These are phyloP conservation scores for Oenanthe oenanthe DNA, from an alignment of 2,113 vertebrate species.

Conservation along the genomic window DNA sequence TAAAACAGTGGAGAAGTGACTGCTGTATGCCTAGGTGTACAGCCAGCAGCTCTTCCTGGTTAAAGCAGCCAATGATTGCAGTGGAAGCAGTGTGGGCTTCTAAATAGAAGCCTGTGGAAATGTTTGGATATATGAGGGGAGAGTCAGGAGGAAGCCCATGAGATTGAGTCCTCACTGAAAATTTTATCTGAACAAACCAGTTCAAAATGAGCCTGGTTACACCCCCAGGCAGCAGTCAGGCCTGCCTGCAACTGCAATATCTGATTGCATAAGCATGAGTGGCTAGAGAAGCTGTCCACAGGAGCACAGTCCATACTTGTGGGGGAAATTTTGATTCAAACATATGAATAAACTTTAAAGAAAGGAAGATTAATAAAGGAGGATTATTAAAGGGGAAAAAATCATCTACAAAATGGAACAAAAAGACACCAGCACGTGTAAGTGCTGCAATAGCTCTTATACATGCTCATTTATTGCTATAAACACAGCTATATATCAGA, in stretches of 20 bases:
- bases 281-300: not conserved
- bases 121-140: not conserved
- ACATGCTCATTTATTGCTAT: not conserved
- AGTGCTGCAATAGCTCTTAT: not conserved
- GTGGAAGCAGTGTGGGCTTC: not conserved
- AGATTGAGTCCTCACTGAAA: not conserved
- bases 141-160: not conserved
- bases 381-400: not conserved
- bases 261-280: not conserved
- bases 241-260: not conserved
- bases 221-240: not conserved
- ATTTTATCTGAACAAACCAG: not conserved
- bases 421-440: rapidly evolving
- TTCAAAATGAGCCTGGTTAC: not conserved
- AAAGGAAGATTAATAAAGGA: not conserved
- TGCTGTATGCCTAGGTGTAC: not conserved
- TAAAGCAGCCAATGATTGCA: not conserved
- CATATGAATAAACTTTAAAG: not conserved
- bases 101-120: not conserved
- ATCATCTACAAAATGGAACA: not conserved
- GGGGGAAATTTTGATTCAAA: not conserved
- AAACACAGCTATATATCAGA: not conserved
- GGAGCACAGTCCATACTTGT: not conserved
- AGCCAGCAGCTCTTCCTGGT: not conserved
- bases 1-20: not conserved